Evolutionary conservation across 2,888 invertebrate species (phyloP).

Genomic region (Drosophila multiciliata): DNA sequence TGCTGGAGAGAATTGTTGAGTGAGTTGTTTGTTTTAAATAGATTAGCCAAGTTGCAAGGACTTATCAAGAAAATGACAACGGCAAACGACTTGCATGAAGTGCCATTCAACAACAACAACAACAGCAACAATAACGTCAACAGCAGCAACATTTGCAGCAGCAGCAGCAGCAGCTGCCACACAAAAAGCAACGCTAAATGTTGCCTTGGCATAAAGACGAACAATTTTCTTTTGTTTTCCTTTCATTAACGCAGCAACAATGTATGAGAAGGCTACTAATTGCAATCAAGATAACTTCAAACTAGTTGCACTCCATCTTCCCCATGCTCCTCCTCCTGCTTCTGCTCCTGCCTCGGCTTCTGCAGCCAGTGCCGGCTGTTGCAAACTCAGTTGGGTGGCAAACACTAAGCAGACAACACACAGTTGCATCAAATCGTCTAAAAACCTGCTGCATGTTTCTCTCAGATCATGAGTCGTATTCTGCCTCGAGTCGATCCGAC

Average conservation of each 20-base stretch:
- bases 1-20: constrained; percentile 28
- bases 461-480: background rate
- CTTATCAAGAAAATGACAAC: constrained; percentile 35
- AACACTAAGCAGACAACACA: background rate
- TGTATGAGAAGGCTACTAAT: constrained; percentile 72
- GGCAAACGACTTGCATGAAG: constrained; percentile 48
- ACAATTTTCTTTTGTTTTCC: constrained; percentile 66
- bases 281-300: constrained; percentile 80
- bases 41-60: constrained; percentile 39
- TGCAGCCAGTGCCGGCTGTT: background rate
- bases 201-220: constrained; percentile 22
- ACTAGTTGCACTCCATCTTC: constrained; percentile 59
- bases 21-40: constrained; percentile 40
- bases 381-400: background rate
- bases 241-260: constrained; percentile 75
- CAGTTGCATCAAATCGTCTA: background rate
- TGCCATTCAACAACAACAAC: constrained; percentile 22
- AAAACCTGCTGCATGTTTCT: background rate
- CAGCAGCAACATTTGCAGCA: constrained; percentile 14
- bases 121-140: constrained; percentile 5
- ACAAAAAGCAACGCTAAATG: constrained; percentile 35
- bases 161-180: constrained; percentile 22
- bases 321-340: background rate
- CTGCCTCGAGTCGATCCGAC: background rate
- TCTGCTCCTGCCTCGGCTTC: background rate